These are phyloP conservation scores for Monochamus saltuarius DNA, from an alignment of 1,140 invertebrate genomes.

Conservation along the genomic window DNA sequence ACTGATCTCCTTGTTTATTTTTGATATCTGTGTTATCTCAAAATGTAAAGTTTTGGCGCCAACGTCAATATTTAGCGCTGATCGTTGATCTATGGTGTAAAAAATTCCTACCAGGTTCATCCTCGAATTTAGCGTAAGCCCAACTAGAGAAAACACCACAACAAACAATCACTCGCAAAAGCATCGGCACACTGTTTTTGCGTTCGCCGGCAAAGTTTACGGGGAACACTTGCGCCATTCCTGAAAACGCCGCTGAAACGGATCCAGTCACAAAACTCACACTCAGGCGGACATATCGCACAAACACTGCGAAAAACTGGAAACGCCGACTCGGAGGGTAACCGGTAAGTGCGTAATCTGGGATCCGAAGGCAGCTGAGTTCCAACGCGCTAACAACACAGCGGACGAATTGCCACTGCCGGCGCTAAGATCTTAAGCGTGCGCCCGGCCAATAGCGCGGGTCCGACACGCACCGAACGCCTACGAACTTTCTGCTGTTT, in stretches of 20 bases:
- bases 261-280: neutral
- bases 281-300: neutral
- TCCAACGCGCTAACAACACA: slow-evolving; percentile 21
- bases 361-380: neutral
- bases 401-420: slow-evolving; percentile 32
- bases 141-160: slow-evolving; percentile 16
- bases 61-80: too few species aligned
- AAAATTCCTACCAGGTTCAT: slow-evolving; percentile 26
- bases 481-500: slow-evolving; percentile 21
- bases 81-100: neutral
- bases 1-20: too few species aligned
- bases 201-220: slow-evolving; percentile 4
- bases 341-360: neutral
- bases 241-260: neutral
- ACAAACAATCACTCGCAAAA: slow-evolving; percentile 22
- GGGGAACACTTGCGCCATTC: slow-evolving; percentile 6
- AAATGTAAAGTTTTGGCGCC: too few species aligned
- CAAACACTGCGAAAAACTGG: slow-evolving; percentile 3
- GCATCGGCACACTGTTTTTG: slow-evolving; percentile 12
- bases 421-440: slow-evolving; percentile 34
- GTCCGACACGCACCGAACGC: slow-evolving; percentile 27
- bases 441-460: slow-evolving; percentile 33
- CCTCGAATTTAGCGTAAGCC: slow-evolving; percentile 14
- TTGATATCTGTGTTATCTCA: too few species aligned
- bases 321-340: neutral